These are phyloP conservation scores for Ephestia elutella DNA, from an alignment of 1,140 invertebrate genomes.

Conservation along the genomic window DNA sequence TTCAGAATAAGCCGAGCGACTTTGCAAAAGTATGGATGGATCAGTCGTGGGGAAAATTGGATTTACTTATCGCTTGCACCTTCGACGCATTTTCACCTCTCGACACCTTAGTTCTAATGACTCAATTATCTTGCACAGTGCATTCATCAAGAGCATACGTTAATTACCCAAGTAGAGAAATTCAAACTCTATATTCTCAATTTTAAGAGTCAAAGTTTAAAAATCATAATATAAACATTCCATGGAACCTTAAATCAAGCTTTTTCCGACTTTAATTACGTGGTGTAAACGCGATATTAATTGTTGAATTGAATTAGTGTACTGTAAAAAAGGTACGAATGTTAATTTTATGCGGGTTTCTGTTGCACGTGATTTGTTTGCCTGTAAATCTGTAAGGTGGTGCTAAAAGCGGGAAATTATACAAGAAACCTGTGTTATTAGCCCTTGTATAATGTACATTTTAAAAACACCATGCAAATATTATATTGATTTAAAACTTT, in stretches of 20 bases:
- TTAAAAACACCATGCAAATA: too few species aligned
- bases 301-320: constrained; percentile 39
- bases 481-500: too few species aligned
- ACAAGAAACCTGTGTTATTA: not conserved
- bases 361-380: constrained; percentile 10
- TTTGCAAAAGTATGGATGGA: too few species aligned
- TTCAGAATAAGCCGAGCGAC: too few species aligned
- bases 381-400: constrained; percentile 13
- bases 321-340: constrained; percentile 27
- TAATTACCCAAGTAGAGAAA: not conserved
- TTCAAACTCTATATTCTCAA: not conserved
- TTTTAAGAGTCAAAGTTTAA: not conserved
- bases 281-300: constrained; percentile 39
- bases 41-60: constrained; percentile 39
- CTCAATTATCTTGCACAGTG: constrained; percentile 35
- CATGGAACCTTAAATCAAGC: constrained; percentile 25
- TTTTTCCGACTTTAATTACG: constrained; percentile 39
- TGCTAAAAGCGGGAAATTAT: constrained; percentile 10
- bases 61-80: constrained; percentile 46
- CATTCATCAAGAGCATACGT: constrained; percentile 7
- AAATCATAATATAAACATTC: constrained; percentile 16
- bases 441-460: not conserved
- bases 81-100: constrained; percentile 47
- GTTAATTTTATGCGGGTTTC: constrained; percentile 16
- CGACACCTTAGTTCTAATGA: constrained; percentile 43